Conservation (phyloP, 2,113 vertebrate genomes). For the Eurystomus gularis region DNA sequence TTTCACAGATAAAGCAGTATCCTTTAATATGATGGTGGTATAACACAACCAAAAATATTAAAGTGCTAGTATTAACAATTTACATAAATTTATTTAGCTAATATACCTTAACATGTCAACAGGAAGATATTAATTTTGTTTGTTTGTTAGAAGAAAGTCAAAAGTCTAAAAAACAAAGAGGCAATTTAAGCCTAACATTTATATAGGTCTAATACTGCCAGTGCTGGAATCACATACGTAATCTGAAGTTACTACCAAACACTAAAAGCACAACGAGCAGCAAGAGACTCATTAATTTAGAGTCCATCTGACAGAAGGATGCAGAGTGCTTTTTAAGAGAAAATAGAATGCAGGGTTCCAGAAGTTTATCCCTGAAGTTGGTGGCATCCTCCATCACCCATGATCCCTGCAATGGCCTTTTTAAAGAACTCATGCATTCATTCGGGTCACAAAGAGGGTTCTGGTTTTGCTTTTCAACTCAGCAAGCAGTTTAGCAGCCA, state of each 20-base stretch:
- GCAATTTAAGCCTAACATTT: not conserved
- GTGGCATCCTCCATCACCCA: not conserved
- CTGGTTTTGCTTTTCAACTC: not conserved
- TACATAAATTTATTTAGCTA: not conserved
- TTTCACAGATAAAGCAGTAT: not conserved
- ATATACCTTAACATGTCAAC: not conserved
- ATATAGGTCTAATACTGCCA: not conserved
- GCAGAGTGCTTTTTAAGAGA: not conserved
- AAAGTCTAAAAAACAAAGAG: not conserved
- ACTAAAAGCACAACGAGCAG: not conserved
- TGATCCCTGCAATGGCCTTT: not conserved
- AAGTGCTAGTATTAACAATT: not conserved
- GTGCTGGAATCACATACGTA: not conserved
- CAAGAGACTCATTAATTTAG: not conserved
- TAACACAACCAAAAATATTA: not conserved
- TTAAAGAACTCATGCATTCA: not conserved
- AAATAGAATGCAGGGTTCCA: not conserved
- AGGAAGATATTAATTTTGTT: not conserved
- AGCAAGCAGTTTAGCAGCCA: not conserved
- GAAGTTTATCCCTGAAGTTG: not conserved
- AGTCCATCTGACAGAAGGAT: not conserved
- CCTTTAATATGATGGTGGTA: not conserved
- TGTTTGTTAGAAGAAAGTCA: not conserved
- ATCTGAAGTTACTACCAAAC: not conserved
- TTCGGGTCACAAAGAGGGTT: not conserved